Evolutionary conservation across 2,888 invertebrate genomes (phyloP), one percentile per base, ranked within the genome.

Genomic region (Drosophila anceps): DNA sequence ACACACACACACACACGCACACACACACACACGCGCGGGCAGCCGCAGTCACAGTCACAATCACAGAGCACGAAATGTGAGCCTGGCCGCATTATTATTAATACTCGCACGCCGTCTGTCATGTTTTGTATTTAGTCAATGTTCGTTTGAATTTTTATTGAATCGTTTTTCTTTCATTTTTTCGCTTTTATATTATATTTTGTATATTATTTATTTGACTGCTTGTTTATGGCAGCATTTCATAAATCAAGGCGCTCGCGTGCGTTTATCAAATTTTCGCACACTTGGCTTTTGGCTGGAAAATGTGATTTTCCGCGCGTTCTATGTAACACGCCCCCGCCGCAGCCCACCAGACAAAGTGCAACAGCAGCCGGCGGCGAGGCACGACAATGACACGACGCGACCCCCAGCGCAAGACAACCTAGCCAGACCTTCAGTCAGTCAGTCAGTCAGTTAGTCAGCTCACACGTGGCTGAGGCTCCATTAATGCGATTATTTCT

Each of bases 61-160:
- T 58, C 51, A 20, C 24, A 43, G 20, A 53, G 20, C 2, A 37
- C 27, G 54, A 54, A 54, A 54, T 54, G 54, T 27, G 51, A 53
- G 35, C 51, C 65, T 18, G 60, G 65, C 51, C 86, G 84, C 90
- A 88, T 90, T 90, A 90, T 91, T 91, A 91, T 50, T 91, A 91
- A 90, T 88, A 81, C 87, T 90, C 84, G 88, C 86, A 86, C 89
- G 90, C 90, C 86, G 84, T 82, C 86, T 83, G 90, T 86, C 90
- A 90, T 82, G 82, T 87, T 87, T 78, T 73, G 88, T 84, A 84
- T 88, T 88, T 88, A 88, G 87, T 87, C 84, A 85, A 80, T 88
- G 82, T 79, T 90, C 82, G 79, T 55, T 61, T 48, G 37, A 37
- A 37, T 53, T 75, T 67, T 82, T 82, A 86, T 89, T 82, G 85